These are phyloP conservation scores for Harpagifer antarcticus DNA, from an alignment of 2,797 vertebrate species.

Conservation along the genomic window DNA sequence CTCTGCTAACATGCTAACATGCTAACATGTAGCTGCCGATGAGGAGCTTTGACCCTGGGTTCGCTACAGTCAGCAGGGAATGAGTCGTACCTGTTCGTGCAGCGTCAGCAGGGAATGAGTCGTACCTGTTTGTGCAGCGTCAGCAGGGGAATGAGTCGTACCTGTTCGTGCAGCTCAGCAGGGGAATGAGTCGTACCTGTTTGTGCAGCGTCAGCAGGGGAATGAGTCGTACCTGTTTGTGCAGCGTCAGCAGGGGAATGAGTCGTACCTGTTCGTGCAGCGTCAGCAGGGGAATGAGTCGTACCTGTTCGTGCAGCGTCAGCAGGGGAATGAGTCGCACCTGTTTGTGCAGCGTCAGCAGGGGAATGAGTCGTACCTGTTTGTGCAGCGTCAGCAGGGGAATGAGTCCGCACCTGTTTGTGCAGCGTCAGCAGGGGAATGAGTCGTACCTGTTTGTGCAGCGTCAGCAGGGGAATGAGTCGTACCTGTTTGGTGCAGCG, in stretches of 20 bases:
- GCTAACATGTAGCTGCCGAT: no score
- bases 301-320: constrained; percentile 91
- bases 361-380: constrained; percentile 79
- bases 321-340: constrained; percentile 72
- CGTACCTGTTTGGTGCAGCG: constrained; percentile 93
- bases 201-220: constrained; percentile 85
- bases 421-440: constrained; percentile 88
- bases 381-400: constrained; percentile 91
- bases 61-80: constrained; percentile 76
- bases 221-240: constrained; percentile 83
- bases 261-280: constrained; percentile 87
- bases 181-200: constrained; percentile 79
- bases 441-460: constrained; percentile 92
- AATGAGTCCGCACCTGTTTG: constrained; percentile 86
- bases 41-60: no score
- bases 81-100: constrained; percentile 90
- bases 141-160: constrained; percentile 62
- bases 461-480: constrained; percentile 79
- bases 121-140: constrained; percentile 91
- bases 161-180: constrained; percentile 95
- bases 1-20: no score
- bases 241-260: constrained; percentile 80
- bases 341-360: constrained; percentile 96
- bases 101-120: constrained; percentile 83
- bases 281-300: constrained; percentile 76